phyloP scores from a whole-genome alignment of 2,797 vertebrate species.

The Bryconaethiops microstoma region DNA sequence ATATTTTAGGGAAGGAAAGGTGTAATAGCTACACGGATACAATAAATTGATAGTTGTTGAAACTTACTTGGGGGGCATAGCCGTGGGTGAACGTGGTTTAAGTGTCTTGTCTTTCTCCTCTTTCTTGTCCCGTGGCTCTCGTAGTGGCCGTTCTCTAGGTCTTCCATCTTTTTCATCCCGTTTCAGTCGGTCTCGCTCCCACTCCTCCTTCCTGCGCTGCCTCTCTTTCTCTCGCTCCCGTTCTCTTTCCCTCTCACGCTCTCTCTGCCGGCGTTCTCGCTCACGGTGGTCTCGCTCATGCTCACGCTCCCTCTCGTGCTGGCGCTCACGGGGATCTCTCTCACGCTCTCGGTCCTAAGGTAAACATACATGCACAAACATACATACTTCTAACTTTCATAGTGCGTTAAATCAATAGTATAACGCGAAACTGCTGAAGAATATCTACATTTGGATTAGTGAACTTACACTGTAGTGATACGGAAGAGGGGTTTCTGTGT shows the following conservation, averaged over 20 bases:
- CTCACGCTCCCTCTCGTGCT: slow-evolving; percentile 84
- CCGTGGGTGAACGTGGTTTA: slow-evolving; percentile 85
- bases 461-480: slow-evolving; percentile 90
- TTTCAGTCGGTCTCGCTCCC: slow-evolving; percentile 80
- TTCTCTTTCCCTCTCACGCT: slow-evolving; percentile 86
- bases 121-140: slow-evolving; percentile 84
- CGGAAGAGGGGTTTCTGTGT: slow-evolving; percentile 90
- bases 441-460: slow-evolving; percentile 1
- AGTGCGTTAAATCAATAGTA: background rate
- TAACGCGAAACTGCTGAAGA: background rate
- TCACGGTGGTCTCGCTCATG: slow-evolving; percentile 89
- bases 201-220: slow-evolving; percentile 84
- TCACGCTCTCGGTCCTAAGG: slow-evolving; percentile 77
- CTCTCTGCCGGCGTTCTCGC: slow-evolving; percentile 87
- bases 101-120: slow-evolving; percentile 87
- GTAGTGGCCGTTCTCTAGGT: slow-evolving; percentile 69
- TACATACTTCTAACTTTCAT: background rate
- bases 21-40: background rate
- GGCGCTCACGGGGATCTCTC: slow-evolving; percentile 74
- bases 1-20: background rate
- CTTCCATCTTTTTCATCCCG: slow-evolving; percentile 79
- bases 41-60: background rate
- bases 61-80: slow-evolving; percentile 81
- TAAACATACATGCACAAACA: background rate
- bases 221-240: slow-evolving; percentile 88